A percentile compares a stretch with the other conserved stretches of the same genome.
phyloP scores from a whole-genome alignment of 1,140 invertebrate genomes.

The Orchesella cincta region DNA sequence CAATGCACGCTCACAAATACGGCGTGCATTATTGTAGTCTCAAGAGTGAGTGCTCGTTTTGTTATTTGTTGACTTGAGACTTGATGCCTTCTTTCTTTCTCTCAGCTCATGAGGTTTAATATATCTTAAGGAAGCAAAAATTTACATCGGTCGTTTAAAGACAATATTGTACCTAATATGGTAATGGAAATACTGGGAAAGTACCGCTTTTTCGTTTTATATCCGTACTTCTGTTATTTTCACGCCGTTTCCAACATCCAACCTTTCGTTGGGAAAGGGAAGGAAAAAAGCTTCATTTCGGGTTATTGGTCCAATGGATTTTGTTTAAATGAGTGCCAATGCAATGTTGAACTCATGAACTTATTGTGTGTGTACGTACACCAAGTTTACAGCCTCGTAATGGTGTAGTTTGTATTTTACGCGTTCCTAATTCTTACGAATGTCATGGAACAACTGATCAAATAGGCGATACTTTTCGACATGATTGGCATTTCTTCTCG shows the following conservation, averaged over 20 bases:
- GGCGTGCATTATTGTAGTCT: neutral
- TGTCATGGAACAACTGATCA: no score
- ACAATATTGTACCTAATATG: slow-evolving; percentile 12
- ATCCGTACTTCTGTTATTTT: neutral
- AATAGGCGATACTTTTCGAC: no score
- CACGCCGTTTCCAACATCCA: neutral
- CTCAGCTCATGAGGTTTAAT: neutral
- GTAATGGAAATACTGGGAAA: slow-evolving; percentile 7
- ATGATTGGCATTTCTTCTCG: no score
- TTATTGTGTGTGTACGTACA: no score
- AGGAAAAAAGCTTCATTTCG: neutral
- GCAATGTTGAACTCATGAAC: neutral
- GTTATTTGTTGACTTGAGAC: slow-evolving; percentile 14
- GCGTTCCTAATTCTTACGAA: neutral
- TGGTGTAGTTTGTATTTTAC: neutral
- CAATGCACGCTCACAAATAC: neutral
- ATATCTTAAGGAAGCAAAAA: neutral
- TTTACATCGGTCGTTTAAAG: neutral
- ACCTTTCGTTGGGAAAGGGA: neutral
- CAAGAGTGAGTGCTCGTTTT: neutral
- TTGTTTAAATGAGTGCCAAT: neutral
- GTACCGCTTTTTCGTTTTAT: slow-evolving; percentile 8
- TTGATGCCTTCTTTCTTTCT: neutral
- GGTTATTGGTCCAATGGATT: neutral
- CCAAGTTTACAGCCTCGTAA: no score